Evolutionary conservation across 1,140 invertebrate genomes (phyloP).

Genomic region (Aphaenogaster rudis): DNA sequence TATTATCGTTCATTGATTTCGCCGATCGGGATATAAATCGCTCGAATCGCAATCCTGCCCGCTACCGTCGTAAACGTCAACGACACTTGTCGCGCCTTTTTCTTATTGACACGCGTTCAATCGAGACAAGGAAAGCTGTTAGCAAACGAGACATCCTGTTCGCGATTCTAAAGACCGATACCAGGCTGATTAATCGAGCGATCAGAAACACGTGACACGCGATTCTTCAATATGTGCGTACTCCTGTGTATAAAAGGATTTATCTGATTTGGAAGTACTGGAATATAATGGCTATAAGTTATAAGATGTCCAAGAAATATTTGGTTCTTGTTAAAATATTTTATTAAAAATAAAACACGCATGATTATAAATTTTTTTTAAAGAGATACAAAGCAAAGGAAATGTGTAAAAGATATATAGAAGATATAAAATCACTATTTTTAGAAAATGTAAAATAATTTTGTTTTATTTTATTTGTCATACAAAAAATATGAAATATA

Average conservation of each 20-base stretch:
- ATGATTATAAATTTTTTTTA: neutral
- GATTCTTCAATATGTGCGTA: slow-evolving; percentile 4
- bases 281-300: neutral
- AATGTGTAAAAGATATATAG: too few relatives aligned
- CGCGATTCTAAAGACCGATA: slow-evolving; percentile 8
- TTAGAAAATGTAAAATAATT: slow-evolving; percentile 1
- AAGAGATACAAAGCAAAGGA: neutral
- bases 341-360: neutral
- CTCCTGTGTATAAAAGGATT: neutral
- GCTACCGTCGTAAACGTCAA: slow-evolving; percentile 21
- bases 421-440: neutral
- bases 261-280: neutral
- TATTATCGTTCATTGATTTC: slow-evolving; percentile 54
- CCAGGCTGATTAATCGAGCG: slow-evolving; percentile 9
- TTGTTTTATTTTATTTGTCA: slow-evolving; percentile 9
- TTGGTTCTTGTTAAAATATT: neutral
- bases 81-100: slow-evolving; percentile 24
- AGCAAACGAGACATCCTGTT: slow-evolving; percentile 43
- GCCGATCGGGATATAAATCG: slow-evolving; percentile 43
- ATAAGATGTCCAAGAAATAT: neutral
- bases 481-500: neutral
- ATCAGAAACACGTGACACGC: neutral
- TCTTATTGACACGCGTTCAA: slow-evolving; percentile 24
- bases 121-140: slow-evolving; percentile 28
- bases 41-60: slow-evolving; percentile 3